Evolutionary conservation across 2,888 invertebrate genomes (phyloP).

Genomic region (Sipunculus nudus): DNA sequence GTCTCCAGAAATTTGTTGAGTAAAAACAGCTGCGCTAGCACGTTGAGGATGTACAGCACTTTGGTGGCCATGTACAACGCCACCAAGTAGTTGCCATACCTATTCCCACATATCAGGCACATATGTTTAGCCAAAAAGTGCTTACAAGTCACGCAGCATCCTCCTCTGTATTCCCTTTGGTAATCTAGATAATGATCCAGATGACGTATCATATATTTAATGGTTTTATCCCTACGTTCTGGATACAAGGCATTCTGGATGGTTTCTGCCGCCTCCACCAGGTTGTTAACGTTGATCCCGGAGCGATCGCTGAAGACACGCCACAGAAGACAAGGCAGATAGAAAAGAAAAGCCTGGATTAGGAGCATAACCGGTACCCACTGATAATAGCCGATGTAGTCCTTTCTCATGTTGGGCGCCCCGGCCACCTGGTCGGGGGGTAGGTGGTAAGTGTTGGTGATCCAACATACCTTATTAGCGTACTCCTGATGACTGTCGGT

Average conservation of each 20-base stretch:
- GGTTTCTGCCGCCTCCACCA: constrained; percentile 59
- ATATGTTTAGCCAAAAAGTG: constrained; percentile 63
- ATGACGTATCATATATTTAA: constrained; percentile 68
- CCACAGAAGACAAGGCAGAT: constrained; percentile 69
- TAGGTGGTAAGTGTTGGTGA: constrained; percentile 44
- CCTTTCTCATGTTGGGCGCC: constrained; percentile 16
- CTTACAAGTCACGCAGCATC: constrained; percentile 61
- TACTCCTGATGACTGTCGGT: constrained; percentile 42
- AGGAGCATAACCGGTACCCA: constrained; percentile 67
- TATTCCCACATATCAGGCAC: constrained; percentile 64
- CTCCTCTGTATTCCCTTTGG: constrained; percentile 63
- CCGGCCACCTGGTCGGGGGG: constrained; percentile 30
- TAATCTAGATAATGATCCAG: constrained; percentile 68
- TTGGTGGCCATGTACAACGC: constrained; percentile 68
- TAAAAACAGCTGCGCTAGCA: constrained; percentile 68
- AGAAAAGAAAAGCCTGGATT: constrained; percentile 68
- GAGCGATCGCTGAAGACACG: constrained; percentile 67
- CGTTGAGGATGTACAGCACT: constrained; percentile 66
- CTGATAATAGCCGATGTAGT: constrained; percentile 51
- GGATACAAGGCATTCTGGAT: constrained; percentile 66
- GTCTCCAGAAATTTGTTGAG: constrained; percentile 69
- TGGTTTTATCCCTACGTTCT: constrained; percentile 66
- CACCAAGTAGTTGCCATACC: constrained; percentile 68
- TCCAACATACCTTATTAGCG: constrained; percentile 44
- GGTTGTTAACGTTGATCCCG: constrained; percentile 68